Evolutionary conservation across 2,888 invertebrate genomes (phyloP).

Genomic region (Eilema griseolum): DNA sequence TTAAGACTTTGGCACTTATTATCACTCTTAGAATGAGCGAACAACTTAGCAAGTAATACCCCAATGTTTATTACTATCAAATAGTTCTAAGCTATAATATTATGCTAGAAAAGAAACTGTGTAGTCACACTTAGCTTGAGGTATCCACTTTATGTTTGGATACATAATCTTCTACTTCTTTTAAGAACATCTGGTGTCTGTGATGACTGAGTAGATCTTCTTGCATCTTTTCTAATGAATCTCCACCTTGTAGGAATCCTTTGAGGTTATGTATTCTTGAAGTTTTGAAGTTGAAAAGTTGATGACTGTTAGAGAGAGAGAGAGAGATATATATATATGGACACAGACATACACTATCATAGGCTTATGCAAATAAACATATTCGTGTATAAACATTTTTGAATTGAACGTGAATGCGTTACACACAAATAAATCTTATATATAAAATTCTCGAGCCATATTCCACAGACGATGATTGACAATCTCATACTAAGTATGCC

Average conservation of each 20-base stretch:
- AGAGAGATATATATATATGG: no score
- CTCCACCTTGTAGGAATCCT: conserved; percentile 91
- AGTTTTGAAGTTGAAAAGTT: no score
- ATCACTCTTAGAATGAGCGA: conserved; percentile 17
- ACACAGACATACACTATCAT: no score
- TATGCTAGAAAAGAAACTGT: not conserved
- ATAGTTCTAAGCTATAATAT: not conserved
- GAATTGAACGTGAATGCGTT: no score
- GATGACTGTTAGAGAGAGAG: no score
- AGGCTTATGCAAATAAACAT: no score
- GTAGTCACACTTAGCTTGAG: not conserved
- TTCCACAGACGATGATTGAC: no score
- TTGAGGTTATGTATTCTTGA: conserved; percentile 90
- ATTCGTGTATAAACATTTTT: no score
- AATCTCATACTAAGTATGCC: no score
- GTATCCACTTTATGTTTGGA: conserved; percentile 62
- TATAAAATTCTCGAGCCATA: no score
- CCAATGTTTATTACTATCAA: conserved; percentile 9
- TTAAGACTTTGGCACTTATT: conserved; percentile 27
- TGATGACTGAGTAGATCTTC: conserved; percentile 80
- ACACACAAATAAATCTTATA: no score
- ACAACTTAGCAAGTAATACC: conserved; percentile 23
- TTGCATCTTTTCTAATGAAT: conserved; percentile 88
- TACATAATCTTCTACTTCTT: conserved; percentile 73
- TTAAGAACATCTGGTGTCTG: conserved; percentile 80